Conservation (phyloP, 2,888 invertebrate species). For the Ditula angustiorana region DNA sequence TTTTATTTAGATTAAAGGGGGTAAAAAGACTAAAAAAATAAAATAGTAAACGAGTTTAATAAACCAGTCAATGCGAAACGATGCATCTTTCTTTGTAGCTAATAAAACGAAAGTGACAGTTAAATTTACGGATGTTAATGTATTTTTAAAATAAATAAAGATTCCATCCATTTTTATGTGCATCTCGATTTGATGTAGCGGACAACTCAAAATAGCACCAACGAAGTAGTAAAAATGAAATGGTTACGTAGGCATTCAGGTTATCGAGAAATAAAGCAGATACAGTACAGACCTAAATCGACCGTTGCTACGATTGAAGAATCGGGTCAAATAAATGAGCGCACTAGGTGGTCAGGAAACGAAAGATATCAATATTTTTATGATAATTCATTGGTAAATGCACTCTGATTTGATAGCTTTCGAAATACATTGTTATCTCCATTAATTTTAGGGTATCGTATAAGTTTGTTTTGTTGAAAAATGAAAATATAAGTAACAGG, state of each 20-base stretch:
- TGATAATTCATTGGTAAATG: conserved; percentile 12
- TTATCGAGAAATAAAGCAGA: conserved; percentile 31
- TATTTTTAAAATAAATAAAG: too few species aligned
- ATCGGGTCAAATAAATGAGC: conserved; percentile 6
- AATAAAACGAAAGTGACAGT: too few species aligned
- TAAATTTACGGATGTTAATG: too few species aligned
- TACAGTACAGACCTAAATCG: conserved; percentile 13
- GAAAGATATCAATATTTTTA: conserved; percentile 2
- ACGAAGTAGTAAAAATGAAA: conserved; percentile 1
- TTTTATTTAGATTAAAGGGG: too few species aligned
- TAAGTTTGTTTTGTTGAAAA: not conserved
- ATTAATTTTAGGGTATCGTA: not conserved
- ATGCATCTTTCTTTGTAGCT: too few species aligned
- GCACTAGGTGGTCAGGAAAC: not conserved
- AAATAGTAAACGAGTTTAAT: too few species aligned
- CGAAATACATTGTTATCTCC: not conserved
- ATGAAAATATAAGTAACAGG: not conserved
- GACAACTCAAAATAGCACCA: not conserved
- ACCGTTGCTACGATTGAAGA: not conserved
- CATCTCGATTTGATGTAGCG: not conserved
- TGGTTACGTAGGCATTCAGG: not conserved
- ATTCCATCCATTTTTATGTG: too few species aligned
- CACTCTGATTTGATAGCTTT: not conserved
- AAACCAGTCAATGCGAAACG: too few species aligned
- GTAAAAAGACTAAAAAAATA: too few species aligned